Conservation (phyloP, 2,888 invertebrate species). For the Mythimna impura region DNA sequence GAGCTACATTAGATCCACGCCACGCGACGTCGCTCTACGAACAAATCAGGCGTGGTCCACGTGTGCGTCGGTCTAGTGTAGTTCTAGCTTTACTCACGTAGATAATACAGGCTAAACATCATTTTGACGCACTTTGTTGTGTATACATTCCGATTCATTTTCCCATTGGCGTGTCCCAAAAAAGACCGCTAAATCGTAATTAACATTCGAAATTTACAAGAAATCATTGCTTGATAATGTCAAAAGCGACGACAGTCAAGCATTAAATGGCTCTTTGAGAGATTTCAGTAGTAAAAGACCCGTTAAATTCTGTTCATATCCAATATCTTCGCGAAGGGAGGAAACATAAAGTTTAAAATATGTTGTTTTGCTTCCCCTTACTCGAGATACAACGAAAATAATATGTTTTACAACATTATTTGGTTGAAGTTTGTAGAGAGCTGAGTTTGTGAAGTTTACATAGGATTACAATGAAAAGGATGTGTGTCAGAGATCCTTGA, state of each 20-base stretch:
- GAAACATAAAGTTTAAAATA: slow-evolving; percentile 54
- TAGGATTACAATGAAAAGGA: slow-evolving; percentile 4
- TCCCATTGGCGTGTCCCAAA: background rate
- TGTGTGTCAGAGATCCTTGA: background rate
- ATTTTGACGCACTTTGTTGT: too few species aligned
- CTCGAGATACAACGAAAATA: slow-evolving; percentile 26
- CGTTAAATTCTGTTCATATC: slow-evolving; percentile 31
- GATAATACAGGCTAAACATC: too few species aligned
- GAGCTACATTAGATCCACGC: too few species aligned
- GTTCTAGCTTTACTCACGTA: too few species aligned
- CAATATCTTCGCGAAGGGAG: slow-evolving; percentile 42
- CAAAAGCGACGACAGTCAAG: background rate
- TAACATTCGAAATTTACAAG: slow-evolving; percentile 6
- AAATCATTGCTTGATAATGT: background rate
- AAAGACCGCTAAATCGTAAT: slow-evolving; percentile 7
- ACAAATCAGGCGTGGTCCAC: too few species aligned
- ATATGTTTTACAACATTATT: slow-evolving; percentile 5
- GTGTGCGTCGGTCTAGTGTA: too few species aligned
- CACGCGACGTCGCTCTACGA: too few species aligned
- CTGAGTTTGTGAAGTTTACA: background rate
- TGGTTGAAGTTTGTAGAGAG: slow-evolving; percentile 6
- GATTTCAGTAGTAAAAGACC: slow-evolving; percentile 25
- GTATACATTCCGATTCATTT: background rate
- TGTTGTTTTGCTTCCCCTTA: slow-evolving; percentile 41
- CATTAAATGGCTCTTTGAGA: slow-evolving; percentile 23